These are phyloP conservation scores for Oncopodura yosiiana DNA, from an alignment of 1,140 invertebrate genomes.

Conservation along the genomic window DNA sequence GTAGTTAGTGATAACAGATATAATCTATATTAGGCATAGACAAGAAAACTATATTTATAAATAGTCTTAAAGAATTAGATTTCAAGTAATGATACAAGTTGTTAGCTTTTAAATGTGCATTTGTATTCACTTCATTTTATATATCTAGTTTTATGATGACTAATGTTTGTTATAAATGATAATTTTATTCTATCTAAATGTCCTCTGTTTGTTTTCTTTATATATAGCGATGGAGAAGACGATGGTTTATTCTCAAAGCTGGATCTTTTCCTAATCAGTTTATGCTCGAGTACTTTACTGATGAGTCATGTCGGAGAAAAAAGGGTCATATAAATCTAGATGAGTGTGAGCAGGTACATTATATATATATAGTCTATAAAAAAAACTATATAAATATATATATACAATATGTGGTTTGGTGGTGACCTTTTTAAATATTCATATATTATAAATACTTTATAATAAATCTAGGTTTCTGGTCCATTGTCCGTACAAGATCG, in stretches of 20 bases:
- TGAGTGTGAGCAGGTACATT: slow-evolving; percentile 80
- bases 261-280: slow-evolving; percentile 86
- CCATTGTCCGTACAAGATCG: slow-evolving; percentile 50
- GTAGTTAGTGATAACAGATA: too few relatives aligned
- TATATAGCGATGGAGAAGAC: slow-evolving; percentile 77
- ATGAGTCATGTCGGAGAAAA: slow-evolving; percentile 68
- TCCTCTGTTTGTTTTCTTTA: slow-evolving; percentile 34
- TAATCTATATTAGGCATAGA: too few relatives aligned
- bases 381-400: background rate
- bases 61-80: too few relatives aligned
- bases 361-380: slow-evolving; percentile 1
- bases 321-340: slow-evolving; percentile 89
- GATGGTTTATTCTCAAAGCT: slow-evolving; percentile 82
- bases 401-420: background rate
- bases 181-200: too few relatives aligned
- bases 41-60: too few relatives aligned
- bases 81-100: too few relatives aligned
- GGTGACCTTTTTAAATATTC: background rate
- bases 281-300: slow-evolving; percentile 85
- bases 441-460: background rate
- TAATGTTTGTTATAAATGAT: too few relatives aligned
- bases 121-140: too few relatives aligned
- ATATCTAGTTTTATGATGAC: too few relatives aligned
- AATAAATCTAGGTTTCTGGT: slow-evolving; percentile 32
- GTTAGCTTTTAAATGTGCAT: too few relatives aligned